Evolutionary conservation across 2,797 vertebrate genomes (phyloP).

Genomic region (Margarornis squamiger): DNA sequence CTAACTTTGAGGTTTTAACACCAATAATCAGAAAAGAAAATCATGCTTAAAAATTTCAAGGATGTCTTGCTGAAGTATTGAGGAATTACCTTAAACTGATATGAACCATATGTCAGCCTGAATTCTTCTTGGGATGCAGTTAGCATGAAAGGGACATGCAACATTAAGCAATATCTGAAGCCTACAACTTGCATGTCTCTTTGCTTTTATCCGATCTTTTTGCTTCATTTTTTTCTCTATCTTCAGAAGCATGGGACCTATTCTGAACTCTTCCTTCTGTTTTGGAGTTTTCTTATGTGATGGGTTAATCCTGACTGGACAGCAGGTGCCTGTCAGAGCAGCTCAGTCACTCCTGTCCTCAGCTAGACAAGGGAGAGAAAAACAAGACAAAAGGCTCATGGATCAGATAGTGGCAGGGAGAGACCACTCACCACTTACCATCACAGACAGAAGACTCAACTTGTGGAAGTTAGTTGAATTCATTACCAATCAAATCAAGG

Average conservation of each 20-base stretch:
- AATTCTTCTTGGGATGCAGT: background rate
- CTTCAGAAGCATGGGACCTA: background rate
- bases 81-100: background rate
- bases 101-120: rapidly evolving
- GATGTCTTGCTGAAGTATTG: background rate
- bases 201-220: background rate
- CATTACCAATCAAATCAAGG: background rate
- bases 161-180: background rate
- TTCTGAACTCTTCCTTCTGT: background rate
- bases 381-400: rapidly evolving
- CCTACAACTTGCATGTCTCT: rapidly evolving
- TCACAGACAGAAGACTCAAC: background rate
- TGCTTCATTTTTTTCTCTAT: background rate
- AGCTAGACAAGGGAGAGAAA: background rate
- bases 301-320: background rate
- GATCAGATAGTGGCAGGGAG: background rate
- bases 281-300: background rate
- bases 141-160: background rate
- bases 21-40: background rate
- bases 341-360: background rate
- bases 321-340: background rate
- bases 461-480: background rate
- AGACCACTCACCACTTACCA: background rate
- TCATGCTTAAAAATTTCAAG: background rate
- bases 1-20: background rate